A percentile compares a stretch with the other conserved stretches of the same genome.
Conservation (phyloP, 2,797 vertebrate genomes). For the Sebastes hubbsi region DNA sequence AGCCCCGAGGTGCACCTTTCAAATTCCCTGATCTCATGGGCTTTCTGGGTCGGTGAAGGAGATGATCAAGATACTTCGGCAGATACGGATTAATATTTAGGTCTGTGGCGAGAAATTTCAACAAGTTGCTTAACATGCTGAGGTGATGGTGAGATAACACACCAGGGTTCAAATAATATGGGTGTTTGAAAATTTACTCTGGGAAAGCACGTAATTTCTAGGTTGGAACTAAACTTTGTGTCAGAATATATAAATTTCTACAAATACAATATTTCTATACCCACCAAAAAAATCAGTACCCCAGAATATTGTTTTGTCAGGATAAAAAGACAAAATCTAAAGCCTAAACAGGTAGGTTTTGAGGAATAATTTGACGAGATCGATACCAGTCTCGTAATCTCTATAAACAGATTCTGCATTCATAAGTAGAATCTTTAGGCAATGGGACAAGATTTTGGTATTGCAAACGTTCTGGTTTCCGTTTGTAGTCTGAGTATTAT, state of each 20-base stretch:
- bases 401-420: background rate
- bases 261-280: background rate
- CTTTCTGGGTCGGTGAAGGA: background rate
- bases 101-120: slow-evolving; percentile 7
- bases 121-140: background rate
- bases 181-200: background rate
- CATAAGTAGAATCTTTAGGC: too few species aligned
- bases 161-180: background rate
- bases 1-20: slow-evolving; percentile 8
- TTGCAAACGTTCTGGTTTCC: too few species aligned
- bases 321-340: background rate
- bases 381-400: background rate
- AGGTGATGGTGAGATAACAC: background rate
- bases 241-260: background rate
- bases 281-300: background rate
- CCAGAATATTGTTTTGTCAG: background rate
- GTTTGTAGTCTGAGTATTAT: too few species aligned
- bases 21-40: slow-evolving; percentile 18
- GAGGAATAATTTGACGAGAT: background rate
- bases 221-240: background rate
- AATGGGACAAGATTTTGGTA: too few species aligned
- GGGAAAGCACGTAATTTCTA: background rate
- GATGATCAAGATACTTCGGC: slow-evolving; percentile 15
- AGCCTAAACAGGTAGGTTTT: background rate
- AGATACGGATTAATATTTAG: slow-evolving; percentile 3